phyloP scores from a whole-genome alignment of 2,888 invertebrate species.

The Acleris laterana region DNA sequence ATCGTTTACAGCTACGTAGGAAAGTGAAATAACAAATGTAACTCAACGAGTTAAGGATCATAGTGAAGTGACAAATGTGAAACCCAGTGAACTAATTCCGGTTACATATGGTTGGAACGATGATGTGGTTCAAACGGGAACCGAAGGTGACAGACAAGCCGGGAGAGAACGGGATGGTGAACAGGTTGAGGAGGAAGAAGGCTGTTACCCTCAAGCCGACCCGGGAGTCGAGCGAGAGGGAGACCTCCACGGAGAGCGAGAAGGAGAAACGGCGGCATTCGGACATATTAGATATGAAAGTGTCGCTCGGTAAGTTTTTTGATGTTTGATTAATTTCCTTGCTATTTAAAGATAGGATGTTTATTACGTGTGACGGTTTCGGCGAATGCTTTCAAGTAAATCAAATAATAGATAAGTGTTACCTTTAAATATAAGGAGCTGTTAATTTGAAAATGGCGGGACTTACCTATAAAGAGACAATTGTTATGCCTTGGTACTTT shows the following conservation, averaged over 20 bases:
- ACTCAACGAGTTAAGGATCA: not conserved
- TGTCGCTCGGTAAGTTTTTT: slow-evolving; percentile 67
- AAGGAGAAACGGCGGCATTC: slow-evolving; percentile 76
- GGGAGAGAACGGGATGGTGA: slow-evolving; percentile 67
- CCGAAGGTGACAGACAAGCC: slow-evolving; percentile 69
- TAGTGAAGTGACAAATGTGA: slow-evolving; percentile 23
- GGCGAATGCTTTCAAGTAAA: slow-evolving; percentile 26
- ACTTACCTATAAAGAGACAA: too few relatives aligned
- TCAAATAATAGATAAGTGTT: too few relatives aligned
- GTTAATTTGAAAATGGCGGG: too few relatives aligned
- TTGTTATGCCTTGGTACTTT: too few relatives aligned
- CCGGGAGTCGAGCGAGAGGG: slow-evolving; percentile 76
- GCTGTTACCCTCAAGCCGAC: slow-evolving; percentile 68
- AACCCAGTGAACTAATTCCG: slow-evolving; percentile 9
- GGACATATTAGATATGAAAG: slow-evolving; percentile 76
- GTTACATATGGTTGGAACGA: slow-evolving; percentile 53
- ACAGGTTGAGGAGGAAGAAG: slow-evolving; percentile 74
- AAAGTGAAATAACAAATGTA: slow-evolving; percentile 9
- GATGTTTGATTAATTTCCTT: slow-evolving; percentile 49
- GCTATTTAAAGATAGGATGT: slow-evolving; percentile 44
- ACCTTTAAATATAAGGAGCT: too few relatives aligned
- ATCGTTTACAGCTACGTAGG: slow-evolving; percentile 4
- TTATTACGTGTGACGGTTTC: not conserved
- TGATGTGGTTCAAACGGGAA: slow-evolving; percentile 82
- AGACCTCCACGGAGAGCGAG: slow-evolving; percentile 77